Conservation (phyloP, 1,140 invertebrate species). For the Aphidius gifuensis region DNA sequence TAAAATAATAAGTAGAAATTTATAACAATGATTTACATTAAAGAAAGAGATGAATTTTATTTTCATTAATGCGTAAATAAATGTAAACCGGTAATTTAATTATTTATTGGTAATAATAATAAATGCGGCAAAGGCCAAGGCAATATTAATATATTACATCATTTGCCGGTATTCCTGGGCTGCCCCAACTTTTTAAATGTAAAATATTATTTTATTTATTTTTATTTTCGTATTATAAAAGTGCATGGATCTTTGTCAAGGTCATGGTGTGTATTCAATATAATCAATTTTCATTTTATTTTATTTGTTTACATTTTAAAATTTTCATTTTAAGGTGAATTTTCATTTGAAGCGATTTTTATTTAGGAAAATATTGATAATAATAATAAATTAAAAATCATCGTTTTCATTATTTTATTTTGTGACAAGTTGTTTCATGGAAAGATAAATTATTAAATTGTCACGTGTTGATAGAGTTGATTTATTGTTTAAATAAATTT, state of each 20-base stretch:
- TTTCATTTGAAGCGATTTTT: too few relatives aligned
- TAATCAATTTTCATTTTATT: neutral
- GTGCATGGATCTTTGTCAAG: constrained; percentile 8
- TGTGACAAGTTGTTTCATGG: too few relatives aligned
- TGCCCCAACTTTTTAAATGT: constrained; percentile 10
- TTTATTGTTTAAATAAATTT: too few relatives aligned
- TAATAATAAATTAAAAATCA: too few relatives aligned
- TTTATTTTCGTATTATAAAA: neutral
- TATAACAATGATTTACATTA: too few relatives aligned
- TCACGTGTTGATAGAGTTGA: too few relatives aligned
- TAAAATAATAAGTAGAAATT: too few relatives aligned
- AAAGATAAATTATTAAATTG: too few relatives aligned
- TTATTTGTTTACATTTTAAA: neutral
- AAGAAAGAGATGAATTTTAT: too few relatives aligned
- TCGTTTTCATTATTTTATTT: too few relatives aligned
- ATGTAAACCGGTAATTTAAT: constrained; percentile 2
- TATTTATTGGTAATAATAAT: constrained; percentile 10
- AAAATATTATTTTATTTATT: neutral
- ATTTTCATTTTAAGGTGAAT: neutral
- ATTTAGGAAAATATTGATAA: too few relatives aligned
- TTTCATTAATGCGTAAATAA: neutral
- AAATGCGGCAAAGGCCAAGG: constrained; percentile 7
- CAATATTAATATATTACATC: constrained; percentile 3
- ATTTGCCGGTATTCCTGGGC: neutral
- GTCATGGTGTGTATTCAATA: neutral